Percentiles rank a stretch among this genome's conserved stretches.
Evolutionary conservation across 2,797 vertebrate genomes (phyloP).

Genomic region (Ptychadena robeensis): DNA sequence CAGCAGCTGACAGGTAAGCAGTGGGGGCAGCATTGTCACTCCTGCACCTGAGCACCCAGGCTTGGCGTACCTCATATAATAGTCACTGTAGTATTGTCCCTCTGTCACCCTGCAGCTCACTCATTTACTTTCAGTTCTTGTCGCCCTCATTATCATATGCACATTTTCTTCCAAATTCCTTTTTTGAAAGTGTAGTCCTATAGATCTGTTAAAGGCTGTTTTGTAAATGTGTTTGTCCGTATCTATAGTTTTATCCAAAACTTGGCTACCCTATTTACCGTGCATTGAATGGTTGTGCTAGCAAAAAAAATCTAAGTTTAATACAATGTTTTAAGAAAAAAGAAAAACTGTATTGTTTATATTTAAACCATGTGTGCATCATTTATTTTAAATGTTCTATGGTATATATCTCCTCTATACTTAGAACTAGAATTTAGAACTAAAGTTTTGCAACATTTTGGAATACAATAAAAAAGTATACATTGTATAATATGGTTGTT

Average conservation of each 20-base stretch:
- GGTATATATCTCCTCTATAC: no score
- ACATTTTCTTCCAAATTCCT: constrained; percentile 43
- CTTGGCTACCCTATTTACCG: not conserved
- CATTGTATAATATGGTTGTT: no score
- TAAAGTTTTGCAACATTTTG: no score
- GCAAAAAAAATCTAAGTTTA: not conserved
- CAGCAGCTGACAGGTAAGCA: constrained; percentile 58
- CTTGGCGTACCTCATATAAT: constrained; percentile 52
- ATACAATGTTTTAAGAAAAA: no score
- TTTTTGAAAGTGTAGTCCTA: constrained; percentile 1
- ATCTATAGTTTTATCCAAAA: not conserved
- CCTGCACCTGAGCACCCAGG: constrained; percentile 57
- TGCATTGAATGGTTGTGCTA: not conserved
- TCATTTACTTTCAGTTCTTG: constrained; percentile 3
- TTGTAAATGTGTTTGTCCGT: constrained; percentile 5
- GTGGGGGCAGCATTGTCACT: constrained; percentile 52
- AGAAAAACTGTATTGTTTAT: no score
- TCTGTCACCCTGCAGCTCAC: constrained; percentile 19
- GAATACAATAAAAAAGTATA: no score
- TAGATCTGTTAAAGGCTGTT: not conserved
- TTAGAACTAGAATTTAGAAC: no score
- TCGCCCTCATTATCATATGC: constrained; percentile 7
- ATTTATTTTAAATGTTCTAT: no score
- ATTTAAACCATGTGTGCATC: no score
- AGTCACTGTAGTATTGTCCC: constrained; percentile 41